These are phyloP conservation scores for Labroides dimidiatus DNA, from an alignment of 2,797 vertebrate species.

Conservation along the genomic window DNA sequence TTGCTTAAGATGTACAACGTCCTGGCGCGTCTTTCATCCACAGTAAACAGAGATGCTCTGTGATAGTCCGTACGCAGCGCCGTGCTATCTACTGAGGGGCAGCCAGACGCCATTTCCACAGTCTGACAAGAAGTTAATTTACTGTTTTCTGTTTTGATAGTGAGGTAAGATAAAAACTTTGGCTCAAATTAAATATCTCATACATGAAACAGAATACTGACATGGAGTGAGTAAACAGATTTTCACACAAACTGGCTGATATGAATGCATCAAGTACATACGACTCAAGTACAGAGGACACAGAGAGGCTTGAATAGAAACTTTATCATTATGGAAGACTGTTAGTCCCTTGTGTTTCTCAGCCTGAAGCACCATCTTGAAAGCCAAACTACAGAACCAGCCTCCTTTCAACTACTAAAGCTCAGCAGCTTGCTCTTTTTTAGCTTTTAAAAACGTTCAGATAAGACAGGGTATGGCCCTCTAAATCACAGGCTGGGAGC, in stretches of 20 bases:
- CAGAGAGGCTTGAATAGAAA: constrained; percentile 50
- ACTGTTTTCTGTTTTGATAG: constrained; percentile 41
- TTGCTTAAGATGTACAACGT: constrained; percentile 59
- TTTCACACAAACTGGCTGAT: constrained; percentile 22
- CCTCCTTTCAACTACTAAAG: constrained; percentile 66
- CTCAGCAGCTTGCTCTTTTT: constrained; percentile 61
- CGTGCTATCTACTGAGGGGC: constrained; percentile 67
- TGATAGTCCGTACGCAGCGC: constrained; percentile 47
- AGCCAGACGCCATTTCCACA: constrained; percentile 60
- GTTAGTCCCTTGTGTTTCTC: constrained; percentile 48
- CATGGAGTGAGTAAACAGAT: constrained; percentile 25
- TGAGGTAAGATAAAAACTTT: constrained; percentile 30
- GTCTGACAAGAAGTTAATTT: constrained; percentile 56
- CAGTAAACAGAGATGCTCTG: constrained; percentile 72
- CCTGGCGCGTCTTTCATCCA: constrained; percentile 63
- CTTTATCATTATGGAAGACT: constrained; percentile 57
- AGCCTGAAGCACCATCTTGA: constrained; percentile 57
- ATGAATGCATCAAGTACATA: constrained; percentile 30
- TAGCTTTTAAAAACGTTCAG: constrained; percentile 72
- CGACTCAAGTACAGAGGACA: constrained; percentile 28
- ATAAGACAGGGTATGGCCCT: constrained; percentile 69
- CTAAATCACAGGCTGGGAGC: constrained; percentile 72
- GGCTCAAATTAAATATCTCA: constrained; percentile 27
- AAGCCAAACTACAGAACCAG: constrained; percentile 57
- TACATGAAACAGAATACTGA: neutral